These are phyloP conservation scores for Platyscapa corneri DNA, from an alignment of 1,140 invertebrate species.

Conservation along the genomic window DNA sequence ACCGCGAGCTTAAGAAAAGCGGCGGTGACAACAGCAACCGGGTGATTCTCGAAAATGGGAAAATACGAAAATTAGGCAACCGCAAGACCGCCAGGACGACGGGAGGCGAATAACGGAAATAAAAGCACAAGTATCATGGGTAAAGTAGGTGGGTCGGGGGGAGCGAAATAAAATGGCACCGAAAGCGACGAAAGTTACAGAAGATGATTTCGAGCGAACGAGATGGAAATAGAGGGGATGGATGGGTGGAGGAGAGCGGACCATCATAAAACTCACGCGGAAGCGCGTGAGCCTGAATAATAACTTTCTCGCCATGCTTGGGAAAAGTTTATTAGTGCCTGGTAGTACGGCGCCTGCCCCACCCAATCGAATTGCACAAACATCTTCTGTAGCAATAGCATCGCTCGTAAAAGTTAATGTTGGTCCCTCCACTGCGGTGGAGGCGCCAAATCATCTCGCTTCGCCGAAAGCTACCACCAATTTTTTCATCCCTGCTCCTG, in stretches of 20 bases:
- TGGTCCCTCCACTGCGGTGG: neutral
- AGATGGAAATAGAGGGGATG: neutral
- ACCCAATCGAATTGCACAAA: constrained; percentile 39
- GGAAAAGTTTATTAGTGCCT: constrained; percentile 45
- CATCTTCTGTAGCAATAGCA: neutral
- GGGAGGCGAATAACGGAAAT: constrained; percentile 36
- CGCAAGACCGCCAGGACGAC: neutral
- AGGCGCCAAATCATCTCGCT: constrained; percentile 43
- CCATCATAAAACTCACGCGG: constrained; percentile 21
- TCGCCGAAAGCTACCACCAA: constrained; percentile 11
- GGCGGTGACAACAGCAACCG: neutral
- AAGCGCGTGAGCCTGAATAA: constrained; percentile 37
- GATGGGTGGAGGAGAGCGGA: too few relatives aligned
- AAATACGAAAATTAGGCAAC: constrained; percentile 36
- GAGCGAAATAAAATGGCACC: constrained; percentile 35
- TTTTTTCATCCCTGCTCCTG: constrained; percentile 13
- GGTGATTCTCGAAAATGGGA: constrained; percentile 3
- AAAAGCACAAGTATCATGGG: constrained; percentile 10
- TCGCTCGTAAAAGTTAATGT: constrained; percentile 49
- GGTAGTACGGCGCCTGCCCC: neutral
- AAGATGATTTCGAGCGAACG: constrained; percentile 26
- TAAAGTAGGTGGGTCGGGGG: neutral
- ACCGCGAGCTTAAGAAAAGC: neutral
- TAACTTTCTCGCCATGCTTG: constrained; percentile 44
- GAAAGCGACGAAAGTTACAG: constrained; percentile 37